These are phyloP conservation scores for Ectropis grisescens DNA, from an alignment of 1,140 invertebrate genomes.

Conservation along the genomic window DNA sequence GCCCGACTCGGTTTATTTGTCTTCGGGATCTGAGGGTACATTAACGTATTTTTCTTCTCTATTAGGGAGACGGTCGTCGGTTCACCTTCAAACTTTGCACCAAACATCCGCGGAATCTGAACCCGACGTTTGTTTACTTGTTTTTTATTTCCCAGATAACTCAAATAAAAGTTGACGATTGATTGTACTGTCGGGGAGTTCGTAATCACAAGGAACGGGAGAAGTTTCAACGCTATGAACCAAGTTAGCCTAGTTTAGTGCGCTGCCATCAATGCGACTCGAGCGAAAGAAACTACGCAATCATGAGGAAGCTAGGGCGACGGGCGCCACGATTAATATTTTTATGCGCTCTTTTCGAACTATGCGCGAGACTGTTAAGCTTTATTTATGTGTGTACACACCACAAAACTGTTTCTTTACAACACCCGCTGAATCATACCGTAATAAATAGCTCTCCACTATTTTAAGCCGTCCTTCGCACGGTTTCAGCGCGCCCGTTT, in stretches of 20 bases:
- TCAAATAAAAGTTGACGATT: constrained; percentile 67
- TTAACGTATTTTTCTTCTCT: constrained; percentile 70
- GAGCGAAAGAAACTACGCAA: constrained; percentile 18
- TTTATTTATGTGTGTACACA: constrained; percentile 14
- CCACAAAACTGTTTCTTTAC: constrained; percentile 14
- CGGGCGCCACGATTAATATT: constrained; percentile 11
- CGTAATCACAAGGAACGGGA: constrained; percentile 40
- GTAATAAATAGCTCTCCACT: constrained; percentile 46
- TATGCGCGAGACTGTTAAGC: constrained; percentile 10
- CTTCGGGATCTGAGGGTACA: constrained; percentile 63
- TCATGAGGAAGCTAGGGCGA: constrained; percentile 18
- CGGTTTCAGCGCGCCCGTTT: constrained; percentile 40
- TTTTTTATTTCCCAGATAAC: constrained; percentile 58
- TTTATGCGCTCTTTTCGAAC: constrained; percentile 8
- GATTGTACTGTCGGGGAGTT: constrained; percentile 50
- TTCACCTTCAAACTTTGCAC: constrained; percentile 61
- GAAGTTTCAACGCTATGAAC: constrained; percentile 34
- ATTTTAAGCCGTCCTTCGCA: constrained; percentile 61
- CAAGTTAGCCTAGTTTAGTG: constrained; percentile 33
- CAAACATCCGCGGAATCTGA: constrained; percentile 44
- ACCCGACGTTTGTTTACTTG: constrained; percentile 44
- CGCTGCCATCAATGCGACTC: constrained; percentile 17
- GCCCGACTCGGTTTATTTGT: constrained; percentile 62
- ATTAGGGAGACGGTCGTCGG: constrained; percentile 59
- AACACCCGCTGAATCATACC: constrained; percentile 40